Evolutionary conservation across 1,140 invertebrate genomes (phyloP), one percentile per base, ranked within the genome.

Genomic region (Bemisia tabaci): DNA sequence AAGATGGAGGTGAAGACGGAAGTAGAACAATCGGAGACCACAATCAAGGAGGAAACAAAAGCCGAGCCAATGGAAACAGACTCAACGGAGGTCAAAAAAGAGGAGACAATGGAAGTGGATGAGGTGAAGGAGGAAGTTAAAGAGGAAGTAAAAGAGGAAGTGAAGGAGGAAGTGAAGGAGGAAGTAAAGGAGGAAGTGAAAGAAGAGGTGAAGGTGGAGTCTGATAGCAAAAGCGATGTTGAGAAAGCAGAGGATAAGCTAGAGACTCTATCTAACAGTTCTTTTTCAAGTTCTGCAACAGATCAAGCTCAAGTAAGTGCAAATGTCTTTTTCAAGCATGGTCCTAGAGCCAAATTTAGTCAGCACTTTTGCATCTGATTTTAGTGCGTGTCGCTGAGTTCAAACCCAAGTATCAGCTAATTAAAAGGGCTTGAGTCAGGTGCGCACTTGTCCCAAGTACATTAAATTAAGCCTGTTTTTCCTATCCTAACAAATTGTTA

Each of bases 131-230:
- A 82, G 62, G 79, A 82, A 62, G 75, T 70, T 9, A 78, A 78
- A 60, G 74, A 72, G n/a, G 77, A 79, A 65, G 73, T 75, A 1
- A 78, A 76, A 23, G 75, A 77, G 2, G 81, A 82, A 62, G n/a
- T n/a, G n/a, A 73, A 76, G 11, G 81, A 80, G 22, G 78, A 48
- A 48, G 17, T 17, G 33, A 17, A 48, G 5, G 33, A 5, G 5
- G 33, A 48, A 48, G 17, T 17, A 48, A 48, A 48, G 17, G 33
- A 5, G 17, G 33, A 82, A 39, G 33, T 17, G 17, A 17, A 82
- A 39, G 80, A 74, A n/a, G 65, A 75, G 0, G 26, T 71, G 24
- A 73, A 68, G 9, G 73, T 73, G 72, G 75, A 75, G 9, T 66
- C 75, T 0, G 74, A 77, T 2, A 48, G 17, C 17, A 48, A 48